A percentile compares a stretch with the other conserved stretches of the same genome.
Conservation (phyloP, 2,797 vertebrate genomes). For the Syngnathus rostellatus region DNA sequence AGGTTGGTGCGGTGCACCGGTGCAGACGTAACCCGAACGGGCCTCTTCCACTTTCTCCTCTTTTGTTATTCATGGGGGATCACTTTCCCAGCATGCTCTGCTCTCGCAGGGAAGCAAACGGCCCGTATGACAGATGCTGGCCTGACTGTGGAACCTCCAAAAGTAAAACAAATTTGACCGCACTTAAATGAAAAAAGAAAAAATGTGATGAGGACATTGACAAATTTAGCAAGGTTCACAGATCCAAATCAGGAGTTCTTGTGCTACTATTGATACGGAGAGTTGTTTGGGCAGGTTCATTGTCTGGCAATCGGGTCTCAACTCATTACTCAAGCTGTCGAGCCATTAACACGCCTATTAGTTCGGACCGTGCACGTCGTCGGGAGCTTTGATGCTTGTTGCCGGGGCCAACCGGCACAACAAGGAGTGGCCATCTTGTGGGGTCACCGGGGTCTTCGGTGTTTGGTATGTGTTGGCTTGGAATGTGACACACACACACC, state of each 20-base stretch:
- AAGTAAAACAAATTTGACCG: neutral
- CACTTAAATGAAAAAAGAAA: neutral
- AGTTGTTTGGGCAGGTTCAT: neutral
- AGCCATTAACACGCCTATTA: neutral
- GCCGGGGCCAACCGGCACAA: constrained; percentile 6
- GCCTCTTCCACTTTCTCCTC: constrained; percentile 18
- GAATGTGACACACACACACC: constrained; percentile 8
- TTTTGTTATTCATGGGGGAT: constrained; percentile 45
- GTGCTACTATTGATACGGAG: neutral
- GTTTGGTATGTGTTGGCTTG: constrained; percentile 28
- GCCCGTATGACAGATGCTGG: constrained; percentile 4
- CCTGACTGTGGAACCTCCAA: neutral
- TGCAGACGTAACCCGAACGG: constrained; percentile 1
- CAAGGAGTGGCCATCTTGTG: constrained; percentile 18
- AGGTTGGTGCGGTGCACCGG: neutral
- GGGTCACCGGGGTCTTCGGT: constrained; percentile 16
- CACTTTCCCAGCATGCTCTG: constrained; percentile 20
- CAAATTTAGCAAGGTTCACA: too few species aligned
- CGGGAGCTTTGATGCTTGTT: neutral
- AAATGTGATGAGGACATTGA: too few species aligned
- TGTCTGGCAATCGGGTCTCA: neutral
- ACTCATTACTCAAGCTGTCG: neutral
- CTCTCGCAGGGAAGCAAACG: neutral
- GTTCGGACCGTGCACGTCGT: neutral
- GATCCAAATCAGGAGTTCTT: neutral